Conservation (phyloP, 2,797 vertebrate species). For the Halcyon badia region DNA sequence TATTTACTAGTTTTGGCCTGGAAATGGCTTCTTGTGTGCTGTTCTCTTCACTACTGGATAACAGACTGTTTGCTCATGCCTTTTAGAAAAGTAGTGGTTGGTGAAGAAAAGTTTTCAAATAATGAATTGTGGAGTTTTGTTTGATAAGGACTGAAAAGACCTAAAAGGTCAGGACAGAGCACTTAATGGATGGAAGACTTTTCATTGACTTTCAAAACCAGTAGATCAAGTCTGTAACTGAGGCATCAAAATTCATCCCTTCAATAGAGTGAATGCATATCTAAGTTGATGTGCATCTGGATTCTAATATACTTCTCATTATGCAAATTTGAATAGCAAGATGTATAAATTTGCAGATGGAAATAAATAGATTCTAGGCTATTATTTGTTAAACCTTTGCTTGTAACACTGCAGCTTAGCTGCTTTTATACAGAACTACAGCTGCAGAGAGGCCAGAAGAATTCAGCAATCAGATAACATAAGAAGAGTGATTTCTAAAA, state of each 20-base stretch:
- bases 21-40: neutral
- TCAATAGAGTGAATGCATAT: neutral
- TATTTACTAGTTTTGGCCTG: neutral
- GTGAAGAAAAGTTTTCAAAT: neutral
- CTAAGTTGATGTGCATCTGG: neutral
- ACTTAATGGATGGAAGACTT: neutral
- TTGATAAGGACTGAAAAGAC: neutral
- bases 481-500: slow-evolving; percentile 67
- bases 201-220: neutral
- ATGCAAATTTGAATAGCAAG: neutral
- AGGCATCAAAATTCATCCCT: neutral
- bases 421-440: slow-evolving; percentile 52
- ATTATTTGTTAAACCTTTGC: slow-evolving; percentile 41
- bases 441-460: slow-evolving; percentile 70
- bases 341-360: slow-evolving; percentile 7
- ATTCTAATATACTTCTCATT: neutral
- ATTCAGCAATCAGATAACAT: slow-evolving; percentile 74
- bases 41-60: neutral
- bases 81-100: neutral
- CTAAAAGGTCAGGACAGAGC: neutral
- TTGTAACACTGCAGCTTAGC: neutral
- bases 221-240: neutral
- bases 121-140: neutral
- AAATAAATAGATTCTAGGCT: slow-evolving; percentile 53
- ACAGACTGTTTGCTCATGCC: neutral